Evolutionary conservation across 2,888 invertebrate species (phyloP).

Genomic region (Hyposoter didymator): DNA sequence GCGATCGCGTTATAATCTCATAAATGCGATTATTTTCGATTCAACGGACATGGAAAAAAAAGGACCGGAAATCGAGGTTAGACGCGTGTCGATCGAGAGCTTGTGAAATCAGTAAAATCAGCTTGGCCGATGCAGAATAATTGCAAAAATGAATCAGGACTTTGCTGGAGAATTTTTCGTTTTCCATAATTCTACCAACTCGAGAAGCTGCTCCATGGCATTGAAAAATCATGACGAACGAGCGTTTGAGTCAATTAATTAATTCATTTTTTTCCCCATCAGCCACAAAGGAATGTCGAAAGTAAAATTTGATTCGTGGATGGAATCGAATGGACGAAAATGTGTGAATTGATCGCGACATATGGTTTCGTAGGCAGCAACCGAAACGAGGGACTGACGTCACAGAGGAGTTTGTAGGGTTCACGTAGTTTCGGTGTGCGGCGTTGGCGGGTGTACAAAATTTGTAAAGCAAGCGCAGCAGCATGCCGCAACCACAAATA

Average conservation of each 20-base stretch:
- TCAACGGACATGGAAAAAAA: background rate
- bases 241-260: background rate
- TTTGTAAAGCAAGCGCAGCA: slow-evolving; percentile 70
- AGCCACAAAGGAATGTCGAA: background rate
- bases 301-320: background rate
- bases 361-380: background rate
- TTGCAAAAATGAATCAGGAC: no score
- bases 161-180: background rate
- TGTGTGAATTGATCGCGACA: background rate
- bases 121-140: no score
- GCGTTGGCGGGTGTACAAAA: slow-evolving; percentile 53
- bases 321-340: background rate
- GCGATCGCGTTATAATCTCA: slow-evolving; percentile 42
- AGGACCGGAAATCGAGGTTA: background rate
- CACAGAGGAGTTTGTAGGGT: slow-evolving; percentile 44
- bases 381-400: slow-evolving; percentile 21
- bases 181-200: no score
- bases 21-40: background rate
- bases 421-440: slow-evolving; percentile 21
- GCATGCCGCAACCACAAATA: slow-evolving; percentile 77
- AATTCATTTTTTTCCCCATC: background rate
- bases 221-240: background rate
- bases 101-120: background rate
- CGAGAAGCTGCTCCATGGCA: background rate
- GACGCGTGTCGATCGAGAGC: background rate